Percentiles rank a stretch among this genome's conserved stretches.
Conservation (phyloP, 2,888 invertebrate genomes). For the Drosophila austrosaltans region DNA sequence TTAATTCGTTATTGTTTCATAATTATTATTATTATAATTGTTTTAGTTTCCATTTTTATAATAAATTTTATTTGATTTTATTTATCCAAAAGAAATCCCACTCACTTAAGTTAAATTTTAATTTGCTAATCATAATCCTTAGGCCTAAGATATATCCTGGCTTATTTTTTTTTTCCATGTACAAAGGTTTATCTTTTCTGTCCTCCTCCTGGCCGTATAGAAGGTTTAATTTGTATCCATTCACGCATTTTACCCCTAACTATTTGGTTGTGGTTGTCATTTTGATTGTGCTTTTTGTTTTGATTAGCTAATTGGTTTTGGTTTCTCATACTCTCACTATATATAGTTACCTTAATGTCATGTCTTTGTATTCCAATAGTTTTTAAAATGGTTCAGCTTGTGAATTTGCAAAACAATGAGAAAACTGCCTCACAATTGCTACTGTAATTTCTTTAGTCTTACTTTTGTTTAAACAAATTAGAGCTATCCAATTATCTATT, state of each 20-base stretch:
- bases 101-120: slow-evolving; percentile 16
- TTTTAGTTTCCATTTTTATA: slow-evolving; percentile 5
- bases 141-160: background rate
- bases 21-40: background rate
- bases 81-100: background rate
- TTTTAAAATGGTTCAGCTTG: background rate
- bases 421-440: no score
- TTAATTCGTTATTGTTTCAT: slow-evolving; percentile 5
- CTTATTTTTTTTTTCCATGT: slow-evolving; percentile 12
- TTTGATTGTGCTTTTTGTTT: background rate
- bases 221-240: background rate
- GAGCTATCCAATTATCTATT: no score
- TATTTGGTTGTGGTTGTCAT: slow-evolving; percentile 18
- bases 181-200: background rate
- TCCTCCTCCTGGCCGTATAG: background rate
- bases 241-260: slow-evolving; percentile 4
- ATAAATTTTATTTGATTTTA: slow-evolving; percentile 2
- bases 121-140: slow-evolving; percentile 31
- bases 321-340: background rate
- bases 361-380: background rate
- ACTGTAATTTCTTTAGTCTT: no score
- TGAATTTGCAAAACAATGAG: background rate
- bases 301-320: background rate
- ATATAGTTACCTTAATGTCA: background rate
- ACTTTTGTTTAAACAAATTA: no score